Evolutionary conservation across 2,888 invertebrate genomes (phyloP).

Genomic region (Mechanitis mazaeus): DNA sequence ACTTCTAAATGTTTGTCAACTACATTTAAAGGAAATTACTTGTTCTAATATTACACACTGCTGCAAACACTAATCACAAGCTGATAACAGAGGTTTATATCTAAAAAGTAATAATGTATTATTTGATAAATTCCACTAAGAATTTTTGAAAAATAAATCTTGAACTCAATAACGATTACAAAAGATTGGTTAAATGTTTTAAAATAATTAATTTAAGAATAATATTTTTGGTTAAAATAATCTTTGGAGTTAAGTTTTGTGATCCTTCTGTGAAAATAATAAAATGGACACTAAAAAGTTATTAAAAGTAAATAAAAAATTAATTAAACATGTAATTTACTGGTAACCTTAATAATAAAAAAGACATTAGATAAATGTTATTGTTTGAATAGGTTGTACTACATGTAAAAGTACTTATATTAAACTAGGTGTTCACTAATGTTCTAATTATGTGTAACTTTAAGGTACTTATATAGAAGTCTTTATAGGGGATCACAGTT

Average conservation of each 20-base stretch:
- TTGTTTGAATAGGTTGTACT: conserved; percentile 14
- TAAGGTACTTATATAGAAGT: conserved; percentile 71
- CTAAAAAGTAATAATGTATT: not conserved
- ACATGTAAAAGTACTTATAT: conserved; percentile 30
- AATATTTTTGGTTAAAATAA: too few relatives aligned
- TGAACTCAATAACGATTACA: too few relatives aligned
- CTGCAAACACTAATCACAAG: not conserved
- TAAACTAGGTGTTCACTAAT: conserved; percentile 32
- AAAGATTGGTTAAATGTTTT: too few relatives aligned
- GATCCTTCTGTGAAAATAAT: too few relatives aligned
- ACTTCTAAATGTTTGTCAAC: conserved; percentile 28
- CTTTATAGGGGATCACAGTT: conserved; percentile 76
- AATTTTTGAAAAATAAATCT: too few relatives aligned
- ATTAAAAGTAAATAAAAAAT: too few relatives aligned
- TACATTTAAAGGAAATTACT: conserved; percentile 5
- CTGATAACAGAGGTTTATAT: conserved; percentile 4
- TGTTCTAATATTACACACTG: not conserved
- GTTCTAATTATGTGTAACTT: conserved; percentile 43
- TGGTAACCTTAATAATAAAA: too few relatives aligned
- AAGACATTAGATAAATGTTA: not conserved
- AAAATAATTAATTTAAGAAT: too few relatives aligned
- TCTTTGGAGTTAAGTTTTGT: too few relatives aligned
- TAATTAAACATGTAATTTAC: too few relatives aligned
- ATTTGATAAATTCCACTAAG: not conserved
- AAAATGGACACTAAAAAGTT: too few relatives aligned